Conservation (phyloP, 2,888 invertebrate species). For the Orthonevra nobilis region DNA sequence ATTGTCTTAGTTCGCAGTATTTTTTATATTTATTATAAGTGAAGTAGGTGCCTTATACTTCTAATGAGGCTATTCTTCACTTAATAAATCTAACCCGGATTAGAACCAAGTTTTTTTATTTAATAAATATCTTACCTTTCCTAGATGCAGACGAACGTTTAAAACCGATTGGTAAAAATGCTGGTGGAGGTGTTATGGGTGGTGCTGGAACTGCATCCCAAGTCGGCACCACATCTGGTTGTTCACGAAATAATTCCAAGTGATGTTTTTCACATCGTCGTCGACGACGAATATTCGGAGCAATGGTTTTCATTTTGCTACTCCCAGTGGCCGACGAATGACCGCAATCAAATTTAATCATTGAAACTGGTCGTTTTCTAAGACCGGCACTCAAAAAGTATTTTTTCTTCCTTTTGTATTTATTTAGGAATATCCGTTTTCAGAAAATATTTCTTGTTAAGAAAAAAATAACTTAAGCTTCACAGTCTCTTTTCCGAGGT, state of each 20-base stretch:
- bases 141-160: conserved; percentile 78
- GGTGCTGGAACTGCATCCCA: conserved; percentile 82
- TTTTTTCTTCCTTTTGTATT: not conserved
- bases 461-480: conserved; percentile 1
- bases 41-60: too few species aligned
- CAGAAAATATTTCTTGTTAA: not conserved
- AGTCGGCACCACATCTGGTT: conserved; percentile 80
- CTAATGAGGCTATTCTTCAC: too few species aligned
- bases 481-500: conserved; percentile 56
- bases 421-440: not conserved
- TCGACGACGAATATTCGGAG: conserved; percentile 83
- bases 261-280: conserved; percentile 84
- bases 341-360: conserved; percentile 63
- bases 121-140: conserved; percentile 74
- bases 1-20: too few species aligned
- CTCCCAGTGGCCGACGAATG: conserved; percentile 58
- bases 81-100: too few species aligned
- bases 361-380: conserved; percentile 25
- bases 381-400: not conserved
- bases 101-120: too few species aligned
- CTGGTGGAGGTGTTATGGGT: conserved; percentile 86
- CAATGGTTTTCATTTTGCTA: conserved; percentile 84
- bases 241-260: conserved; percentile 80
- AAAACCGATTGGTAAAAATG: conserved; percentile 84
- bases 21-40: too few species aligned